Evolutionary conservation across 2,113 vertebrate genomes (phyloP).

Genomic region (Chionis minor): DNA sequence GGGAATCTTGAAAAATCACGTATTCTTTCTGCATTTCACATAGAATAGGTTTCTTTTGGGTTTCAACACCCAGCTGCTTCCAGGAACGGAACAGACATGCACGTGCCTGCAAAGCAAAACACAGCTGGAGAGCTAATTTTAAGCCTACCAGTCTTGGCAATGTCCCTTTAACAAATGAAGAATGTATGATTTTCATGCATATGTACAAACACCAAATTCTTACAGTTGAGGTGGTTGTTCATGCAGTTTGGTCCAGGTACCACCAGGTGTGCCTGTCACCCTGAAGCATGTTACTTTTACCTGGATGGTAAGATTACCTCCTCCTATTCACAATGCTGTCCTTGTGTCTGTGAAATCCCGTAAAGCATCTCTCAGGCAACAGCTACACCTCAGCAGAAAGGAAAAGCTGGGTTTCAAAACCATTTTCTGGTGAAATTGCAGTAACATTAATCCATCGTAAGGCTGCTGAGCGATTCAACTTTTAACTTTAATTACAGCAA

Average conservation of each 20-base stretch:
- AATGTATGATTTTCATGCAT: background rate
- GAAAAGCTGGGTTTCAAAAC: background rate
- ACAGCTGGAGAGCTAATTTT: slow-evolving; percentile 73
- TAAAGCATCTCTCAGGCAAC: background rate
- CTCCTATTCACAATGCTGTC: background rate
- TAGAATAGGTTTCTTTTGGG: slow-evolving; percentile 34
- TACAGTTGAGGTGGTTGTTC: background rate
- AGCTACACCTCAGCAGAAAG: background rate
- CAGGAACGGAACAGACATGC: slow-evolving; percentile 60
- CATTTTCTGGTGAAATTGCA: slow-evolving; percentile 23
- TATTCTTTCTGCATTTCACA: background rate
- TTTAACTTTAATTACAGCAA: slow-evolving; percentile 31
- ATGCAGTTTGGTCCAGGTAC: background rate
- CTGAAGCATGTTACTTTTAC: background rate
- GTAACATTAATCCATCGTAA: background rate
- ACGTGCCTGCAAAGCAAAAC: slow-evolving; percentile 71
- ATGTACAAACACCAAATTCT: background rate
- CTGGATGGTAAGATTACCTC: background rate
- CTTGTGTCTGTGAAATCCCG: background rate
- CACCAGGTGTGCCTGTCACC: background rate
- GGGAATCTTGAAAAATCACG: background rate
- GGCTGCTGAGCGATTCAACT: background rate
- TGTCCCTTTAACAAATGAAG: slow-evolving; percentile 53
- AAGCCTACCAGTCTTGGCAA: slow-evolving; percentile 59
- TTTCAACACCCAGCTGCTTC: slow-evolving; percentile 62